These are phyloP conservation scores for Pentalonia nigronervosa DNA, from an alignment of 1,140 invertebrate species.

Conservation along the genomic window DNA sequence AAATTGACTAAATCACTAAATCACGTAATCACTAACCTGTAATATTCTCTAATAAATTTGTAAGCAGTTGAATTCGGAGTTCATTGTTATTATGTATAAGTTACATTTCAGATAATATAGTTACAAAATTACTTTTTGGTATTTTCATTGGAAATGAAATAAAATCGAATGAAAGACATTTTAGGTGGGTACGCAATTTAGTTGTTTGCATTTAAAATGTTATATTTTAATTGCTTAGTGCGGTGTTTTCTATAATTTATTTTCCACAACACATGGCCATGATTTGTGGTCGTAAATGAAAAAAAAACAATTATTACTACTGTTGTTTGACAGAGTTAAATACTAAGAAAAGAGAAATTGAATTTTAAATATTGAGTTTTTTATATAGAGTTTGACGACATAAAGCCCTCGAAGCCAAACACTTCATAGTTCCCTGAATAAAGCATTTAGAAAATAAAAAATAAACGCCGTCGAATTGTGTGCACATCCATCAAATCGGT, in stretches of 20 bases:
- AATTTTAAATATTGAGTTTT: slow-evolving; percentile 6
- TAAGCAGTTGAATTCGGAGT: background rate
- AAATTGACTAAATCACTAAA: background rate
- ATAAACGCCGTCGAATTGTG: background rate
- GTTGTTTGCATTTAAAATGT: background rate
- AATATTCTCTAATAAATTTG: background rate
- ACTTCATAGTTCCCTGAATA: background rate
- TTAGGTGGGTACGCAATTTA: background rate
- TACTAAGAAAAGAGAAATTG: background rate
- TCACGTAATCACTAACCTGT: background rate
- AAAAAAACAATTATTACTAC: background rate
- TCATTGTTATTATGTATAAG: background rate
- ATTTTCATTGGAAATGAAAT: background rate
- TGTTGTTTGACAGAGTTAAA: background rate
- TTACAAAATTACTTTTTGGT: background rate
- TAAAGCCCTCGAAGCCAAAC: slow-evolving; percentile 14
- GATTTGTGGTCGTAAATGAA: background rate
- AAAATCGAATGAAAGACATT: background rate
- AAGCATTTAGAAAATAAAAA: slow-evolving; percentile 1
- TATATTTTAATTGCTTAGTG: background rate
- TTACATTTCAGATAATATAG: background rate
- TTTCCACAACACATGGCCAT: background rate
- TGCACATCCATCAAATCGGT: slow-evolving; percentile 34
- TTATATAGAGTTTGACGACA: background rate
- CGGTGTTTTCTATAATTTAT: background rate